Conservation (phyloP, 2,113 vertebrate genomes). For the Lucifuga dentata region DNA sequence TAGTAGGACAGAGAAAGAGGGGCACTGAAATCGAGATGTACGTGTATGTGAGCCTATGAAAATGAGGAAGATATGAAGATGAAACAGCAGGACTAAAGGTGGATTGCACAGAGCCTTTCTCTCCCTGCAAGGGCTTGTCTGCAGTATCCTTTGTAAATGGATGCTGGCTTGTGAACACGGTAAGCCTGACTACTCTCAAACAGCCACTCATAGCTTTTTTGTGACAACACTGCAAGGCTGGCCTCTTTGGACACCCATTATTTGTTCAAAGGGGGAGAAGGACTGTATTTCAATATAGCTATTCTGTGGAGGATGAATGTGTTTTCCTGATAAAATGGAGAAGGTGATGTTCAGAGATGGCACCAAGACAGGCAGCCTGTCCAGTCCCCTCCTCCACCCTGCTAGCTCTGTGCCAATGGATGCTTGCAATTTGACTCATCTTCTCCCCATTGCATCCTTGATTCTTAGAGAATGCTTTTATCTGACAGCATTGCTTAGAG, state of each 20-base stretch:
- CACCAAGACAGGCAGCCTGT: constrained; percentile 69
- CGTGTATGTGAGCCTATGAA: constrained; percentile 41
- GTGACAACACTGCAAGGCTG: constrained; percentile 9
- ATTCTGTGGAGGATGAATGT: constrained; percentile 40
- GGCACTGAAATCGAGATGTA: constrained; percentile 40
- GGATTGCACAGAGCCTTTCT: constrained; percentile 76
- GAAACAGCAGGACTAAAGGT: constrained; percentile 75
- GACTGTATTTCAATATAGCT: constrained; percentile 26
- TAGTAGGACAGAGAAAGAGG: constrained; percentile 71
- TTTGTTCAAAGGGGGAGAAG: constrained; percentile 12
- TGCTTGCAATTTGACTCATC: constrained; percentile 76
- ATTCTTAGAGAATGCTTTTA: constrained; percentile 49
- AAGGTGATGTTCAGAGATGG: constrained; percentile 78
- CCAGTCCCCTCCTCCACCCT: constrained; percentile 80
- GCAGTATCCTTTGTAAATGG: constrained; percentile 82
- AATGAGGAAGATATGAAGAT: constrained; percentile 76
- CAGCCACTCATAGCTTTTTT: constrained; percentile 13
- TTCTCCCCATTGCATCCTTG: constrained; percentile 65
- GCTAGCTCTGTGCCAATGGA: constrained; percentile 70
- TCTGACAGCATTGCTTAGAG: constrained; percentile 31
- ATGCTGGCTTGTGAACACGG: constrained; percentile 80
- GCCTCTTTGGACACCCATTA: constrained; percentile 14
- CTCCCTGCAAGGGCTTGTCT: constrained; percentile 79
- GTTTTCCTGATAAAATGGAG: constrained; percentile 67
- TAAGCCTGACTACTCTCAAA: constrained; percentile 71